Evolutionary conservation across 1,140 invertebrate genomes (phyloP), one percentile per base, ranked within the genome.

Genomic region (Ladona fulva): DNA sequence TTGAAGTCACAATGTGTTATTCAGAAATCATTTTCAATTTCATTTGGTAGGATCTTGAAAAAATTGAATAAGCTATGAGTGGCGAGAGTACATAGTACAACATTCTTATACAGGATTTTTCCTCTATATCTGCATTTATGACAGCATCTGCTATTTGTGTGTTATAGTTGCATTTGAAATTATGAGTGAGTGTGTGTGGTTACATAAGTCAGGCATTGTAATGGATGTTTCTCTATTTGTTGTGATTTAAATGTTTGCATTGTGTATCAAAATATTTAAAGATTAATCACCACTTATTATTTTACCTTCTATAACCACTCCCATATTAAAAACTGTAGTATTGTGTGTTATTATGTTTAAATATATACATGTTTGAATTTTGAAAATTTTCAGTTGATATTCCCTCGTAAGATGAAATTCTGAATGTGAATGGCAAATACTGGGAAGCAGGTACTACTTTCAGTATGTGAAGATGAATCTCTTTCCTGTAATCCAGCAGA

Each of bases 181-280:
- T 12, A 22, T 19, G n/a, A 66, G 52, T 66, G 52, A 66, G 52
- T 66, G 52, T 37, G 29, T 66, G 52, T 19, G 52, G 52, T 19
- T 66, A 52, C 44, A 19, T 52, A 16, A 19, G 3, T 66, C 52
- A 66, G 5, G 52, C 52, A 66, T 66, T 66, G 52, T 66, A 66
- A 66, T 66, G 52, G 12, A 22, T 66, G 52, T 66, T 66, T 66
- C 16, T 66, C 52, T 66, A 16, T 66, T 66, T 66, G 52, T 66
- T 66, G 52, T 66, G 52, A 22, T 52, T 52, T 52, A 52, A 52
- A 52, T 66, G 52, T 66, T 66, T 66, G 52, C 52, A 66, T 66
- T 66, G 52, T 66, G 52, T 66, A 66, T 66, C 52, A 66, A 66
- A 66, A 66, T 66, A 66, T 66, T 66, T 19, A 66, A 66, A 66